Evolutionary conservation across 53 echinoderm and acorn worm genomes (phyloP).

Genomic region (Temnopleurus reevesii): DNA sequence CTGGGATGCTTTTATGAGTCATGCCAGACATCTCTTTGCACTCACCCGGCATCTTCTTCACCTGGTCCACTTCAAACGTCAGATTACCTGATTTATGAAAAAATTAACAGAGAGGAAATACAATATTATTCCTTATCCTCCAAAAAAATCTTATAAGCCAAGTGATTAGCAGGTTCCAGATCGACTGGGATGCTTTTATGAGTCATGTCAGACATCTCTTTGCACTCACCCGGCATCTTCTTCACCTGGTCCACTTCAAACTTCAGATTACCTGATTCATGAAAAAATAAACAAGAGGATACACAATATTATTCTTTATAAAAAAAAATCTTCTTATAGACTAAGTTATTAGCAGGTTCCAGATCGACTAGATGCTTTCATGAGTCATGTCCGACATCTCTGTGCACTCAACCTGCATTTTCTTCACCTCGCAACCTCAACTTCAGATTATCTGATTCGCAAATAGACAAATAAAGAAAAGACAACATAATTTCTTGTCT

Average conservation of each 20-base stretch:
- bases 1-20: conserved; percentile 30
- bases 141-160: too few relatives aligned
- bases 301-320: background rate
- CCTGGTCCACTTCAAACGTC: conserved; percentile 36
- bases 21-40: conserved; percentile 18
- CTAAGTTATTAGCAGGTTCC: too few relatives aligned
- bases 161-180: too few relatives aligned
- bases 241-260: conserved; percentile 32
- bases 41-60: conserved; percentile 5
- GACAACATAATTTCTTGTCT: background rate
- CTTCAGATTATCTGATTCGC: background rate
- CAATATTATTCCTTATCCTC: too few relatives aligned
- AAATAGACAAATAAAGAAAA: background rate
- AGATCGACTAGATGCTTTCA: conserved; percentile 14
- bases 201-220: conserved; percentile 32
- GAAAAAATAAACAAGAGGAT: background rate
- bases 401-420: background rate
- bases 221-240: background rate
- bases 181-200: conserved; percentile 21
- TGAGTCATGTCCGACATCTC: conserved; percentile 39
- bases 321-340: too few relatives aligned
- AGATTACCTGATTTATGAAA: background rate
- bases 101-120: background rate
- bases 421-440: conserved; percentile 8
- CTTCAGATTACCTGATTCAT: background rate